Evolutionary conservation across 2,797 vertebrate genomes (phyloP), one percentile per base, ranked within the genome.

Genomic region (Amphiprion clarkii): DNA sequence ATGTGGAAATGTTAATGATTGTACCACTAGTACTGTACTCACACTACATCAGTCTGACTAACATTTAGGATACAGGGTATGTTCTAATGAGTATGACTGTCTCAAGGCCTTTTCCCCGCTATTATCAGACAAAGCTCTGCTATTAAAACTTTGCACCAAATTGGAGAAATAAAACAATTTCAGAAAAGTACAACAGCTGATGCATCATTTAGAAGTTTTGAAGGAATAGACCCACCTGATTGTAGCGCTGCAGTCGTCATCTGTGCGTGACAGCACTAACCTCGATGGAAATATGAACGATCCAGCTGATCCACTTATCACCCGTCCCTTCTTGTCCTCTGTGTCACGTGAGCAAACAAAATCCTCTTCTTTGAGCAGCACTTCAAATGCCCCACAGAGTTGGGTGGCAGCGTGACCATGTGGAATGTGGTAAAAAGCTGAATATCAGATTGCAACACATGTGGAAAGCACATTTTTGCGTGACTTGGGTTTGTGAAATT

Each of bases 231-330:
- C 91, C 33, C 81, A 94, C 93, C 91, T 90, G 84, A 52, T 49
- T 49, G 70, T 19, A 62, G 59, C 2, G 21, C 51, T 54, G 68
- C 25, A 2, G 62, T 68, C 70, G 40, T 78, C 65, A 23, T 55
- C 67, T 55, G 68, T 78, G 62, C 3, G 63, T 57, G 63, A 68
- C 25, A 4, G 42, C 7, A 53, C 54, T 33, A 64, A 64, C 79
- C 58, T 71, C 55, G 6, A 53, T 67, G 82, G 79, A 86, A 86
- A 88, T 88, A 86, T 91, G 72, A 86, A 75, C 60, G 75, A 86
- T 82, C 44, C 67, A 78, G 63, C 63, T 85, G 78, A 89, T 84
- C 88, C 69, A 4, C 87, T 93, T 89, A 90, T 54, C 78, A 77
- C 44, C 78, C 81, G 81, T 31, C 55, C 67, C 76, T 70, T 76